A percentile compares a stretch with the other conserved stretches of the same genome.
These are phyloP conservation scores for Calliopum simillimum DNA, from an alignment of 2,888 invertebrate genomes.

Conservation along the genomic window DNA sequence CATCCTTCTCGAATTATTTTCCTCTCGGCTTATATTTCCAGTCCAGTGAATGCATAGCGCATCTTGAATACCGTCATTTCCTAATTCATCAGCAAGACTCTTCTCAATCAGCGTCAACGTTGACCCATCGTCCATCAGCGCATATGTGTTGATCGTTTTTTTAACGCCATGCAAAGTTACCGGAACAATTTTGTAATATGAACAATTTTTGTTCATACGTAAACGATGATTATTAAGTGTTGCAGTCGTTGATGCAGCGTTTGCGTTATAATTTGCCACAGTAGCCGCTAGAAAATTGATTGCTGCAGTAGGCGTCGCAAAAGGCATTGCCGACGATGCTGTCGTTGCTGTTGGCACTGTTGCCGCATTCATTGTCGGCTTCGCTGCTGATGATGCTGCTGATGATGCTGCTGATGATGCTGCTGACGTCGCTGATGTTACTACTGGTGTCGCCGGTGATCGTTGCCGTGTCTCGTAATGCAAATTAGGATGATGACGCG, in stretches of 20 bases:
- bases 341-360: too few relatives aligned
- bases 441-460: too few relatives aligned
- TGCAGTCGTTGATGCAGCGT: too few relatives aligned
- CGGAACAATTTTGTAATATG: slow-evolving; percentile 29
- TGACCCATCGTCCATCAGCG: slow-evolving; percentile 22
- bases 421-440: too few relatives aligned
- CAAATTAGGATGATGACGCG: slow-evolving; percentile 2
- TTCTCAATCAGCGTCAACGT: slow-evolving; percentile 31
- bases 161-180: slow-evolving; percentile 15
- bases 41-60: slow-evolving; percentile 28
- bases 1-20: slow-evolving; percentile 13
- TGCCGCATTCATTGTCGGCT: slow-evolving; percentile 3
- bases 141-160: slow-evolving; percentile 17
- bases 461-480: too few relatives aligned
- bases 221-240: too few relatives aligned
- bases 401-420: not conserved
- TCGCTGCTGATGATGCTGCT: not conserved
- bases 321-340: too few relatives aligned
- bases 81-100: slow-evolving; percentile 17
- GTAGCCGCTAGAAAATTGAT: too few relatives aligned
- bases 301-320: too few relatives aligned
- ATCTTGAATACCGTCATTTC: too few relatives aligned
- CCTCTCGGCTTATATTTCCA: slow-evolving; percentile 16
- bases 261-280: too few relatives aligned
- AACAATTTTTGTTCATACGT: not conserved